Base-by-base conservation (phyloP, 2,797 vertebrate species). In the Pseudochromis fuscus region DNA sequence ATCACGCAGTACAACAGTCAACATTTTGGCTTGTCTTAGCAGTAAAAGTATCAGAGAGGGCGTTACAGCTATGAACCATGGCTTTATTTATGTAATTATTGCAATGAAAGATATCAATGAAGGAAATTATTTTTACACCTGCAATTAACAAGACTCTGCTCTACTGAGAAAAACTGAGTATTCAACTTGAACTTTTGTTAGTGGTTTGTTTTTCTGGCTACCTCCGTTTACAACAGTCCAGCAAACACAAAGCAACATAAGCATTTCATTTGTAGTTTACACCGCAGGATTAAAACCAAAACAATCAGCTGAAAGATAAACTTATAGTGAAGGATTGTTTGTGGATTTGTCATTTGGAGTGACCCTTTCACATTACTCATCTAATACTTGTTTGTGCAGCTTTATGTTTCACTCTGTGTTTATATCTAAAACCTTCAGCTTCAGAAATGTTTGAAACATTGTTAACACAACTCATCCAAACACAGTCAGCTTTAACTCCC, bases 401-500 rank as follows among this genome's bases (percentile, higher is more conserved):
- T 65, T 68, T 30, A 44, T 19, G 0, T 60, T 59, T 60, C 3
- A 24, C 7, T 66, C 18, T 10, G 45, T 16, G 33, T 10, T 40
- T 75, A 11, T 13, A 13, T 68, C 30, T 45, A 46, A 24, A n/a
- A 10, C 35, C 11, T 15, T 15, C 9, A 45, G 9, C 24, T 35
- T 62, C 19, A n/a, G 35, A 46, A 25, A 40, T 68, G 38, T 53
- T 56, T 3, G 38, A n/a, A n/a, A n/a, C 18, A 9, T 11, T 45
- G 33, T 60, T 63, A 64, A 9, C 44, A 12, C 27, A 10, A 0
- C 37, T 71, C 37, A 55, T 58, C 4, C 35, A 79, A 53, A 59
- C 45, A 70, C 28, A 9, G 4, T 78, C 24, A 27, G 9, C 93
- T 93, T 97, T 97, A 95, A 96, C 85, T 55, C 9, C 21, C 3